Evolutionary conservation across 2,113 vertebrate species (phyloP), one percentile per base, ranked within the genome.

Genomic region (Cathartes aura): DNA sequence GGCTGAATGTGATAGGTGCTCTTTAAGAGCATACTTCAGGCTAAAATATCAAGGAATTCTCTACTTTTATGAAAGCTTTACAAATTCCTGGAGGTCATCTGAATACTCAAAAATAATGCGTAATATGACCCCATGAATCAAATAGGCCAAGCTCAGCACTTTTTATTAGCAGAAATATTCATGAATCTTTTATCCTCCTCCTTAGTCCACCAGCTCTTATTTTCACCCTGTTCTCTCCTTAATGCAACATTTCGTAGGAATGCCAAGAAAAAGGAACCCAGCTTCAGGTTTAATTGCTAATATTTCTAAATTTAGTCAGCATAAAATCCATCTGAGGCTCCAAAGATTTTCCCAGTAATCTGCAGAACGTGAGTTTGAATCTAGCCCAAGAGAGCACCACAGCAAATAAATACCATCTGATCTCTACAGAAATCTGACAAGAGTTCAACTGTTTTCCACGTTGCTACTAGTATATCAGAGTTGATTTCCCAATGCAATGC

Each of bases 321-420:
- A 64, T 87, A 95, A 97, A 98, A 96, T 96, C 94, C 91, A 91
- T 96, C 79, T 81, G 85, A 94, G 86, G 82, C 71, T 80, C 87
- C 55, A 62, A 97, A 93, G 87, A 95, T 75, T 93, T 97, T 94
- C 93, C 45, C 72, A 89, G 90, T 84, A 89, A 96, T 96, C 96
- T 96, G 92, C 90, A 96, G 96, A 97, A 97, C 94, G 93, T 58
- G 81, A 84, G 89, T 95, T 96, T 96, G 93, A 95, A 98, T 97
- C 89, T 83, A 96, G 92, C 87, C 93, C 87, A 90, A 78, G 87
- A 95, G 91, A 92, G 89, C 93, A 94, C 93, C 96, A 82, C 93
- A 53, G 78, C 90, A 98, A 98, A 98, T 98, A 97, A 98, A 97
- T 95, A 96, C 97, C 97, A 97, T 89, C 97, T 98, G 98, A 98